Evolutionary conservation across 2,797 vertebrate species (phyloP).

Genomic region (Crax fasciolata): DNA sequence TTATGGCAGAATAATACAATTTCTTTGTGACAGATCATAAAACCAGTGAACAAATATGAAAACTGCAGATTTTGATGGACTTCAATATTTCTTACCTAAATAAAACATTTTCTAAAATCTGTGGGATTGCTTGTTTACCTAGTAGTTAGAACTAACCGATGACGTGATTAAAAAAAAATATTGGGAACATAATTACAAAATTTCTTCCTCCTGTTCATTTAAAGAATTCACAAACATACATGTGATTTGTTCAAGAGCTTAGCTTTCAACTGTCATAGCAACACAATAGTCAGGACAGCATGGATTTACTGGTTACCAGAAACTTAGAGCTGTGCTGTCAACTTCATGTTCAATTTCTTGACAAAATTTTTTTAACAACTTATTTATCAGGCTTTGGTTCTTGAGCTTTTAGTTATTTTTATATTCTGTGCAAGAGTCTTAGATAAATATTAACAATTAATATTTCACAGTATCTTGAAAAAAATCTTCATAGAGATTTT

Average conservation of each 20-base stretch:
- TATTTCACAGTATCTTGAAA: neutral
- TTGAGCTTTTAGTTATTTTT: neutral
- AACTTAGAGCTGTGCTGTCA: neutral
- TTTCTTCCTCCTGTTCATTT: neutral
- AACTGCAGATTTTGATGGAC: neutral
- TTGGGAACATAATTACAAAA: neutral
- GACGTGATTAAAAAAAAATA: neutral
- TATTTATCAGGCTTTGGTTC: neutral
- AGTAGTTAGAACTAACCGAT: neutral
- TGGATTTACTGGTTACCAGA: neutral
- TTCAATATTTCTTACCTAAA: neutral
- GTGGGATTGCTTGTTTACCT: neutral
- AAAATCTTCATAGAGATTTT: neutral
- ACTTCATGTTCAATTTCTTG: neutral
- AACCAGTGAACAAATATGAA: neutral
- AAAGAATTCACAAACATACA: rapidly evolving
- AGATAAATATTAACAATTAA: neutral
- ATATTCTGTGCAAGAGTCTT: neutral
- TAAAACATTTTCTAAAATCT: neutral
- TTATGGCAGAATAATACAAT: neutral
- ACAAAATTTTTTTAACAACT: neutral
- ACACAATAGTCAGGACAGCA: neutral
- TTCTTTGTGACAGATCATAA: neutral
- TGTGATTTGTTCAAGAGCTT: neutral
- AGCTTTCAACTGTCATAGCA: neutral